Evolutionary conservation across 2,797 vertebrate species (phyloP).

Genomic region (Euthynnus affinis): DNA sequence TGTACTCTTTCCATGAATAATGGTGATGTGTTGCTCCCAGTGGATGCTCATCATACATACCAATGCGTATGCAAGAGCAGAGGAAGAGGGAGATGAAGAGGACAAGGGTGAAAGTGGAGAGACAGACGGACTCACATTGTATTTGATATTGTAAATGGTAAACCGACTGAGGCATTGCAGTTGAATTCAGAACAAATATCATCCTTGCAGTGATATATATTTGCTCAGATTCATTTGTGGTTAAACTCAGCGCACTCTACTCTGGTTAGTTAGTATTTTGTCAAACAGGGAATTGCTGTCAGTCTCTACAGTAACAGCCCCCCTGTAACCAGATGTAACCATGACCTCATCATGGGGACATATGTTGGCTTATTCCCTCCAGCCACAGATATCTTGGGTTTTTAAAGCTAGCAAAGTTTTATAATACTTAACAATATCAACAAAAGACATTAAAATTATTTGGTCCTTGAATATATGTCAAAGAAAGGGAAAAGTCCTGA

Average conservation of each 20-base stretch:
- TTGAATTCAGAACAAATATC: conserved; percentile 30
- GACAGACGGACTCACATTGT: conserved; percentile 26
- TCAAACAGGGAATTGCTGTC: neutral
- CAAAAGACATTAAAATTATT: neutral
- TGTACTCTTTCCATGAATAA: conserved; percentile 77
- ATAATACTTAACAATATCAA: neutral
- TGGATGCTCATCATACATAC: conserved; percentile 70
- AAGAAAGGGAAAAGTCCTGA: neutral
- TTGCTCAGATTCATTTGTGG: conserved; percentile 25
- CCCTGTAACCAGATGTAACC: conserved; percentile 26
- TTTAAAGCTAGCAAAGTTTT: neutral
- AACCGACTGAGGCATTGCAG: neutral
- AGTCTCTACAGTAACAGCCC: neutral
- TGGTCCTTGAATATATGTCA: neutral
- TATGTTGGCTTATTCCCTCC: conserved; percentile 6
- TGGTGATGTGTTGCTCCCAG: conserved; percentile 76
- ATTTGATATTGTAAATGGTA: conserved; percentile 49
- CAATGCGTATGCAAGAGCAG: conserved; percentile 57
- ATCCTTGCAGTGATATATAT: neutral
- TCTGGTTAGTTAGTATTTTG: neutral
- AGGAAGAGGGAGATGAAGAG: conserved; percentile 46
- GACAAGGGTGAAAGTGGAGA: conserved; percentile 50
- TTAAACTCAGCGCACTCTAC: conserved; percentile 3
- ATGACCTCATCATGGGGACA: conserved; percentile 23
- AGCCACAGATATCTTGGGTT: neutral